These are phyloP conservation scores for Agonopterix subpropinquella DNA, from an alignment of 2,888 invertebrate species.

Conservation along the genomic window DNA sequence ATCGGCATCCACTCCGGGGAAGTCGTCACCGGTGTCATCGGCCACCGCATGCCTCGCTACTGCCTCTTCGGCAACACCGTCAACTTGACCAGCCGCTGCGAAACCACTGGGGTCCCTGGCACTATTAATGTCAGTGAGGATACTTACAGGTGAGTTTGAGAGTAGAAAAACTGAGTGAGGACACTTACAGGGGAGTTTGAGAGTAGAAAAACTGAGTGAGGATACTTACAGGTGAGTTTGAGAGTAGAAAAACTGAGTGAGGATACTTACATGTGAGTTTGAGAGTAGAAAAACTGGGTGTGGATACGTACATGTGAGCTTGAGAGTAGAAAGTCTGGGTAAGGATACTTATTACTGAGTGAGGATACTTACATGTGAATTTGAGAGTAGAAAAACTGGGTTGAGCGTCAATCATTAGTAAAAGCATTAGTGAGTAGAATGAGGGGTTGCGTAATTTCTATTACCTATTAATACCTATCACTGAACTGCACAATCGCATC, in stretches of 20 bases:
- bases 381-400: slow-evolving; percentile 50
- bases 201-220: slow-evolving; percentile 72
- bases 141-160: slow-evolving; percentile 82
- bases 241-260: slow-evolving; percentile 71
- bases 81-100: slow-evolving; percentile 93
- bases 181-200: slow-evolving; percentile 84
- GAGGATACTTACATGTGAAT: slow-evolving; percentile 90
- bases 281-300: slow-evolving; percentile 62
- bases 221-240: slow-evolving; percentile 86
- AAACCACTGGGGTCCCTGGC: slow-evolving; percentile 92
- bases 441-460: no score
- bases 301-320: slow-evolving; percentile 88
- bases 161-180: slow-evolving; percentile 76
- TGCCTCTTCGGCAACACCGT: slow-evolving; percentile 96
- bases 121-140: slow-evolving; percentile 94
- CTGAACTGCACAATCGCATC: no score
- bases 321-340: slow-evolving; percentile 52
- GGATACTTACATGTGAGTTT: slow-evolving; percentile 86
- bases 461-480: no score
- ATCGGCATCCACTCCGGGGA: slow-evolving; percentile 97
- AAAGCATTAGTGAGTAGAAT: neutral
- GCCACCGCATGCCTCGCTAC: slow-evolving; percentile 95
- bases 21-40: slow-evolving; percentile 95
- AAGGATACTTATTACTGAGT: no score
- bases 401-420: slow-evolving; percentile 61